Evolutionary conservation across 2,797 vertebrate genomes (phyloP), one percentile per base, ranked within the genome.

Genomic region (Myripristis jacobus): DNA sequence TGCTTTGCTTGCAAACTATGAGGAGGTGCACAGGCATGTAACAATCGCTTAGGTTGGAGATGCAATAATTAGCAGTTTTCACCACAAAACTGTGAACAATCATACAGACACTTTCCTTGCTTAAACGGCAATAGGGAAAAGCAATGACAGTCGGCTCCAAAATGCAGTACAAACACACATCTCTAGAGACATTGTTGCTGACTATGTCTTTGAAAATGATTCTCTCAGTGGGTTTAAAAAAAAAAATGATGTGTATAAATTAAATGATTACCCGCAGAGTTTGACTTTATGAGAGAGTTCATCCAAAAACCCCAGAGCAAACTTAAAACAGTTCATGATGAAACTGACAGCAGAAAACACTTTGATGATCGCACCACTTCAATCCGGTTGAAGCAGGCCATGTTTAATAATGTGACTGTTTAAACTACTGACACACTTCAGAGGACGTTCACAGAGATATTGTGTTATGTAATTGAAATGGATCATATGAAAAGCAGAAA

Each of bases 1-100:
- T 83, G 76, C 56, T 69, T 71, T 73, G 59, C 51, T 60, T 53
- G 72, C 57, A 72, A 58, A 31, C 29, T 31, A 31, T 31, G 29
- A 6, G 29, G 29, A 31, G 8, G 29, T 31, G 29, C 29, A 7
- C 29, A 31, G 8, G 8, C 29, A 31, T 31, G 8, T 31, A 31
- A 31, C 27, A 34, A 62, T 78, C 66, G 50, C 66, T 66, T 56
- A 10, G 3, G 48, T 27, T 53, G 54, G 36, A 56, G 38, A 51
- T 12, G 69, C 21, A 56, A n/a, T 57, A 75, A 48, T 18, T n/a
- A 48, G 43, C 70, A 3, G 21, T 18, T 60, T n/a, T 69, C 19
- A 59, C 22, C 29, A 31, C 21, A 41, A 16, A 48, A 61, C n/a
- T 22, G 7, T 18, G 13, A 43, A 15, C 6, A 3, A 43, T 29